Conservation (phyloP, 2,113 vertebrate species). For the Thamnophis sirtalis region DNA sequence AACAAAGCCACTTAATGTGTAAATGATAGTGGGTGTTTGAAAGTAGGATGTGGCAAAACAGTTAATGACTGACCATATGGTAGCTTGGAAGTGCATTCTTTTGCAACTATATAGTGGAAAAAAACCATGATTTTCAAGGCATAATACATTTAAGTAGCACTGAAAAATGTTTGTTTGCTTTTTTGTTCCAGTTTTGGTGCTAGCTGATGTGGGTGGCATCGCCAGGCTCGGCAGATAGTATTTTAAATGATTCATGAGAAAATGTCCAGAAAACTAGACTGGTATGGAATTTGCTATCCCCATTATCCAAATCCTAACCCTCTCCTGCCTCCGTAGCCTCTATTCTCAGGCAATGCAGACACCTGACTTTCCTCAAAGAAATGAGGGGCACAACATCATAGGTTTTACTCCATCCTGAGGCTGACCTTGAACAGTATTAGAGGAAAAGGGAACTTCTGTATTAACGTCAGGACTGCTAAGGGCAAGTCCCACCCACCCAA, state of each 20-base stretch:
- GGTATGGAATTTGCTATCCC: background rate
- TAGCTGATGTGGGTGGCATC: background rate
- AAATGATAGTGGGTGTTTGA: background rate
- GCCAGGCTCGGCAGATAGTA: background rate
- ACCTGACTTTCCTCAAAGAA: background rate
- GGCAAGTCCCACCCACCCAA: background rate
- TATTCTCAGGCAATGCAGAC: background rate
- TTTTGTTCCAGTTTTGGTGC: background rate
- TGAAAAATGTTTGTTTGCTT: background rate
- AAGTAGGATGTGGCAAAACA: slow-evolving; percentile 6
- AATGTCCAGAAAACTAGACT: background rate
- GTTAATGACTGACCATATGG: background rate
- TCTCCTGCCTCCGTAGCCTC: background rate
- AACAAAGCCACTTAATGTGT: background rate
- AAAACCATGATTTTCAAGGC: background rate
- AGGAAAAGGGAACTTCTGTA: background rate
- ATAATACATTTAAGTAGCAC: background rate
- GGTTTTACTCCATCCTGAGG: background rate
- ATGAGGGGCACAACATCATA: background rate
- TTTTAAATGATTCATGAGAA: background rate
- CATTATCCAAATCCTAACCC: background rate
- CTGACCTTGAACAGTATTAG: background rate
- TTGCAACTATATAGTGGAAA: background rate
- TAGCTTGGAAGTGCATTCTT: background rate
- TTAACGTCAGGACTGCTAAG: background rate